Evolutionary conservation across 2,797 vertebrate genomes (phyloP).

Genomic region (Pelobates cultripes): DNA sequence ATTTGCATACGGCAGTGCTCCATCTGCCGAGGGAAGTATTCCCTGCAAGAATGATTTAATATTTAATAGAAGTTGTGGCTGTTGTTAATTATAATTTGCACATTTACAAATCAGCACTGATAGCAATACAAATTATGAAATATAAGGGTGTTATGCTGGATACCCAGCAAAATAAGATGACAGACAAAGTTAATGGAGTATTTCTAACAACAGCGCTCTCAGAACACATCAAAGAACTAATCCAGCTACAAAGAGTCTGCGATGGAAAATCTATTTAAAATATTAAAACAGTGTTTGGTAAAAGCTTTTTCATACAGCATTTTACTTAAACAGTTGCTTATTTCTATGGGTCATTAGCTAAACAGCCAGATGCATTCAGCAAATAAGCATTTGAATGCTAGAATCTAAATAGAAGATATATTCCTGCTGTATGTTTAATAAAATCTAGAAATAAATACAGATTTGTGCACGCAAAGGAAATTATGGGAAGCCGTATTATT

Average conservation of each 20-base stretch:
- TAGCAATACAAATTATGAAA: constrained; percentile 99
- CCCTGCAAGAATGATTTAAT: constrained; percentile 97
- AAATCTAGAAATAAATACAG: constrained; percentile 62
- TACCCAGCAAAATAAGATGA: constrained; percentile 93
- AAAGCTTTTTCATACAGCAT: constrained; percentile 91
- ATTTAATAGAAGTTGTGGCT: constrained; percentile 98
- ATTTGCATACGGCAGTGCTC: constrained; percentile 96
- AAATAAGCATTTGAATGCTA: constrained; percentile 78
- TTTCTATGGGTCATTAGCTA: constrained; percentile 96
- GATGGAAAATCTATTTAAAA: constrained; percentile 96
- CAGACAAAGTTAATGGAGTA: constrained; percentile 98
- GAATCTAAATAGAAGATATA: constrained; percentile 87
- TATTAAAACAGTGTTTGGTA: constrained; percentile 97
- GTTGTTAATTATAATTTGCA: constrained; percentile 99
- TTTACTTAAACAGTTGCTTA: constrained; percentile 97
- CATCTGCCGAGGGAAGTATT: constrained; percentile 91
- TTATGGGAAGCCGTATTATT: constrained; percentile 36
- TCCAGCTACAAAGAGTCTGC: constrained; percentile 90
- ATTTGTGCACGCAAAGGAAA: constrained; percentile 26
- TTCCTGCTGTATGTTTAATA: constrained; percentile 72
- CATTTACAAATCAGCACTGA: constrained; percentile 99
- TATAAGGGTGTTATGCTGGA: constrained; percentile 92
- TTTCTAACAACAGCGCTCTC: constrained; percentile 96
- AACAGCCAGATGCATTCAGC: constrained; percentile 85
- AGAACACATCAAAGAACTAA: constrained; percentile 97